A percentile compares a stretch with the other conserved stretches of the same genome.
These are phyloP conservation scores for Diarsia mendica DNA, from an alignment of 2,888 invertebrate genomes.

Conservation along the genomic window DNA sequence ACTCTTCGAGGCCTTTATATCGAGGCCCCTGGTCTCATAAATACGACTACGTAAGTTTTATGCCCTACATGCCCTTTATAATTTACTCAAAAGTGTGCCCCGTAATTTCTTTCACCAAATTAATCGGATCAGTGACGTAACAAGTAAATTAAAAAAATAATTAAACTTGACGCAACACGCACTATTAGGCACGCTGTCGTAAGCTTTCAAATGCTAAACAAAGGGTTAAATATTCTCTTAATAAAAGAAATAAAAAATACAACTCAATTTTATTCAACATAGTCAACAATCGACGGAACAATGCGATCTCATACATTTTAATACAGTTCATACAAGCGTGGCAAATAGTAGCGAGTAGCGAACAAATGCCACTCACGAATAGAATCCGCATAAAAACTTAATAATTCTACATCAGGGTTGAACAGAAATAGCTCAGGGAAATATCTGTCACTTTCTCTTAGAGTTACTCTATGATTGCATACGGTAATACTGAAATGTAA, in stretches of 20 bases:
- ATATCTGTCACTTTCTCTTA: slow-evolving; percentile 42
- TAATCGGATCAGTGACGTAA: slow-evolving; percentile 35
- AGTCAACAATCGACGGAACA: slow-evolving; percentile 76
- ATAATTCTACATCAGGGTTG: slow-evolving; percentile 39
- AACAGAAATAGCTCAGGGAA: slow-evolving; percentile 24
- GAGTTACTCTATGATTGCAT: slow-evolving; percentile 17
- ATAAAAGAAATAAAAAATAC: slow-evolving; percentile 53
- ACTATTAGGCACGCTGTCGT: slow-evolving; percentile 44
- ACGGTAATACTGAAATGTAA: slow-evolving; percentile 17
- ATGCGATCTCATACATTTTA: slow-evolving; percentile 81
- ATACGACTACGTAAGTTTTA: slow-evolving; percentile 12
- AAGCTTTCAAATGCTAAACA: slow-evolving; percentile 64
- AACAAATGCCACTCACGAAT: slow-evolving; percentile 65
- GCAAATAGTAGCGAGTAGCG: slow-evolving; percentile 70
- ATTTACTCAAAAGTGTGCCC: slow-evolving; percentile 12
- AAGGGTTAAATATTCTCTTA: slow-evolving; percentile 61
- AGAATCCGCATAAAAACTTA: slow-evolving; percentile 35
- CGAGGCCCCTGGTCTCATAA: slow-evolving; percentile 7
- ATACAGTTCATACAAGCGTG: slow-evolving; percentile 76
- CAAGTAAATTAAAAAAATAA: slow-evolving; percentile 39
- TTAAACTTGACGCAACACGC: slow-evolving; percentile 53
- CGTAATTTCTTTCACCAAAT: slow-evolving; percentile 17
- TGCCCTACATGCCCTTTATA: slow-evolving; percentile 20
- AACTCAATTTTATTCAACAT: slow-evolving; percentile 68
- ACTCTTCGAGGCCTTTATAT: slow-evolving; percentile 12